These are phyloP conservation scores for Microplitis deprimator DNA, from an alignment of 2,888 invertebrate species.

Conservation along the genomic window DNA sequence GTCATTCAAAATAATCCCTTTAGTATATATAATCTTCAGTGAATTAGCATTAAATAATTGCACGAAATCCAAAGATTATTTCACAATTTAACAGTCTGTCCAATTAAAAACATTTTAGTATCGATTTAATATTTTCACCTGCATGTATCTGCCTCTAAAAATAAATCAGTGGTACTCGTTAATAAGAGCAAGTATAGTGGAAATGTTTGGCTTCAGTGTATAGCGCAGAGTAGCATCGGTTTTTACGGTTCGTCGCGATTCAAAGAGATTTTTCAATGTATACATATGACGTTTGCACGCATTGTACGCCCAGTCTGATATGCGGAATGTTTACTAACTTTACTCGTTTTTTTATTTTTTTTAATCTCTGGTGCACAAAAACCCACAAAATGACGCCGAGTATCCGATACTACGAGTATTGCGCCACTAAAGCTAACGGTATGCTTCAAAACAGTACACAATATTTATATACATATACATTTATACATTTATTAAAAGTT, in stretches of 20 bases:
- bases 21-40: background rate
- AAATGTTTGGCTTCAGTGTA: conserved; percentile 35
- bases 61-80: no score
- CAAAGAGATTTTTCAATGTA: conserved; percentile 48
- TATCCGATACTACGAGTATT: conserved; percentile 19
- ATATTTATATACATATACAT: background rate
- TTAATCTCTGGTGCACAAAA: conserved; percentile 10
- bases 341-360: conserved; percentile 23
- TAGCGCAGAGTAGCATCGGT: conserved; percentile 39
- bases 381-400: conserved; percentile 29
- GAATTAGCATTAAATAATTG: no score
- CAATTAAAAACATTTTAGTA: no score
- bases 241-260: conserved; percentile 51
- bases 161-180: background rate
- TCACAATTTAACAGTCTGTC: no score
- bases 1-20: background rate
- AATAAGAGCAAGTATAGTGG: background rate
- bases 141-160: background rate
- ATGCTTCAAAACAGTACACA: background rate
- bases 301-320: conserved; percentile 27
- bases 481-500: background rate
- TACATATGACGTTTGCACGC: conserved; percentile 25
- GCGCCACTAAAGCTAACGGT: background rate
- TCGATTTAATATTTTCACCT: background rate
- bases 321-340: conserved; percentile 23